Evolutionary conservation across 2,797 vertebrate species (phyloP).

Genomic region (Zalophus californianus): DNA sequence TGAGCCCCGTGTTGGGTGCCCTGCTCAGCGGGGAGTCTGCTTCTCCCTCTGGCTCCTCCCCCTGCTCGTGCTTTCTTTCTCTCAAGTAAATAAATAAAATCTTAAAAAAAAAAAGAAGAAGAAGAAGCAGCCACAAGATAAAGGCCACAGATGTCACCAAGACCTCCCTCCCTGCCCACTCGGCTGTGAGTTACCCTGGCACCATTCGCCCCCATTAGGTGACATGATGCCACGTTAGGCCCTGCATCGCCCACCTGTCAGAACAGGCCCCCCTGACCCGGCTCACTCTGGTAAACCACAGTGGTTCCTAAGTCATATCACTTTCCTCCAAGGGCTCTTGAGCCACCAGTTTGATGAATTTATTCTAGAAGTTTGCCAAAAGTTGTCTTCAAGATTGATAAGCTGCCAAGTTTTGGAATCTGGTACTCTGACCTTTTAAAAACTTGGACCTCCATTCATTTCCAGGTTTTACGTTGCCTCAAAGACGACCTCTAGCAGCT

Average conservation of each 20-base stretch:
- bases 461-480: neutral
- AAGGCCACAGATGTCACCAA: neutral
- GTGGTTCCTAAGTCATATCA: neutral
- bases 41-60: neutral
- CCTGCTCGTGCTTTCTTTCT: neutral
- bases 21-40: neutral
- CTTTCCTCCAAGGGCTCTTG: neutral
- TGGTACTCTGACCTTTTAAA: neutral
- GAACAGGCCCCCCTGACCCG: neutral
- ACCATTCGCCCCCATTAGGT: neutral
- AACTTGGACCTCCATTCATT: neutral
- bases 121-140: neutral
- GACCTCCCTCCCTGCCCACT: neutral
- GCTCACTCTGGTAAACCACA: neutral
- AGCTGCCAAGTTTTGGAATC: neutral
- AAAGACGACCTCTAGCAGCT: neutral
- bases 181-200: neutral
- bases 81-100: neutral
- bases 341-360: neutral
- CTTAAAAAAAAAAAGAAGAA: neutral
- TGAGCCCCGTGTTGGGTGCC: neutral
- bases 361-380: constrained; percentile 44
- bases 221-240: neutral
- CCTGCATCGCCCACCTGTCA: neutral
- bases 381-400: neutral